Evolutionary conservation across 2,797 vertebrate genomes (phyloP), one percentile per base, ranked within the genome.

Genomic region (Limnodromus scolopaceus): DNA sequence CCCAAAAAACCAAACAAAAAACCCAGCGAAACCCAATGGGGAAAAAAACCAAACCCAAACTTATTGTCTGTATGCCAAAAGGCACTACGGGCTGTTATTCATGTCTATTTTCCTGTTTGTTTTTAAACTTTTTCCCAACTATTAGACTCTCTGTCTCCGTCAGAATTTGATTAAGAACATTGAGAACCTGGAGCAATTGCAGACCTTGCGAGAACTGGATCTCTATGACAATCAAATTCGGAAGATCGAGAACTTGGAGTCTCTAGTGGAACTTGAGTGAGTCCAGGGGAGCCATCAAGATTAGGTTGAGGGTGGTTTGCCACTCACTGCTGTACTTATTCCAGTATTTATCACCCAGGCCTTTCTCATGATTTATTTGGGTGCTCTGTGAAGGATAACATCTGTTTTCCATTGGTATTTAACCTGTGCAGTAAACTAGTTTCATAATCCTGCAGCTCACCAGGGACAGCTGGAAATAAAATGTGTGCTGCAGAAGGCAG

Each of bases 151-250:
- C 4, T 99, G 99, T 95, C 98, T 99, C 89, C 98, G 99, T 91
- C 99, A 99, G 95, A 99, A 99, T 94, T 98, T 99, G 93, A 99
- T 99, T 87, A 99, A 99, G 96, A 98, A 98, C 95, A 99, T 99
- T 91, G 99, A 99, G 97, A 99, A 99, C 96, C 98, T 99, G 83
- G 99, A 99, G 39, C 98, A 98, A 38, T 92, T 99, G 92, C 98
- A 96, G 55, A 98, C 98, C 53, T 98, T 99, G 85, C 96, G 96
- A 65, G 99, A 99, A 82, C 98, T 99, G 97, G 99, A 99, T 97
- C 98, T 99, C 78, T 99, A 99, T 45, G 99, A 99, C 98, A 99
- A 99, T 98, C 99, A 99, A 93, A 99, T 99, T 89, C 98, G 98
- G 94, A 99, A 99, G 97, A 98, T 99, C 39, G 99, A 99, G 97